Base-by-base conservation (phyloP, 2,113 vertebrate genomes). In the Herpailurus yagouaroundi region DNA sequence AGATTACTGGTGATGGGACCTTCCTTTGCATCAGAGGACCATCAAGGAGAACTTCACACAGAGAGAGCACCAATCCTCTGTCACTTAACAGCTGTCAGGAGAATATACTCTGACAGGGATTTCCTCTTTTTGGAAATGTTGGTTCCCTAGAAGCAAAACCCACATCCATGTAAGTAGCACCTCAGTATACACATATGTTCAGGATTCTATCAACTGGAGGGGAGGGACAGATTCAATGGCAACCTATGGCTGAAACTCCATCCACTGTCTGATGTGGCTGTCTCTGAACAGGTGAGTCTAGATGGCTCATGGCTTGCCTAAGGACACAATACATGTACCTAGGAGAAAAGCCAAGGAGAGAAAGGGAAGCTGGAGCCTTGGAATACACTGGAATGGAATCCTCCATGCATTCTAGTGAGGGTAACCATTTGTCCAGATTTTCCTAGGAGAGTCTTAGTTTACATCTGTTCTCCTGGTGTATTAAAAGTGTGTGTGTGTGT, bases 21-120 rank as follows among this genome's bases (percentile, higher is more conserved):
- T 45, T 93, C 55, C 25, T 97, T 60, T 90, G 29, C 57, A n/a
- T 93, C 27, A 76, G 73, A 73, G 92, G 73, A 60, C 36, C 7
- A 14, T 68, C 33, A 77, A 63, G 19, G 64, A 76, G 82, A 73
- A 38, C 8, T 60, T 36, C 12, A 82, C 11, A 79, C 27, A 36
- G 33, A 73, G 33, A 88, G 83, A 93, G 31, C 48, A 69, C 31
- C 14, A 21, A 68, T 88, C 38, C 69, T 77, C 71, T 95, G 80
- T 89, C 74, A 85, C 31, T 76, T 69, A 87, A 50, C 1, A 57
- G 63, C 74, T 1, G 5, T 81, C 33, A 64, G 79, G 74, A 14
- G 31, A 52, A 83, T 27, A 36, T 38, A 76, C 12, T 50, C 38
- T 50, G 68, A 45, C 11, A 88, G 38, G 57, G 55, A 71, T 33